These are phyloP conservation scores for Catostylus mosaicus DNA, from an alignment of 30 jellyfish, hydroid and myxozoan species.

Conservation along the genomic window DNA sequence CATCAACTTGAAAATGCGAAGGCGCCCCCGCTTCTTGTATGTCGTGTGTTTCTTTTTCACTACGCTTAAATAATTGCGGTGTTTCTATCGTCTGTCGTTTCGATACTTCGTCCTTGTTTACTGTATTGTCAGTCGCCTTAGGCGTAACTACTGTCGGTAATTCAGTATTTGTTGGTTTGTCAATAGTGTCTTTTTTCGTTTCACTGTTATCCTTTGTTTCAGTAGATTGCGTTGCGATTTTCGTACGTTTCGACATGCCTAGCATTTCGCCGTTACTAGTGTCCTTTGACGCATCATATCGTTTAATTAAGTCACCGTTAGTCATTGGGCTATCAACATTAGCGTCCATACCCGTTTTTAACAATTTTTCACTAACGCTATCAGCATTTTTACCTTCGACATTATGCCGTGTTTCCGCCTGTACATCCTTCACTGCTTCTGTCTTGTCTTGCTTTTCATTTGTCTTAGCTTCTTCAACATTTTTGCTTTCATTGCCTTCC, in stretches of 20 bases:
- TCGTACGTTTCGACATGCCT: conserved; percentile 71
- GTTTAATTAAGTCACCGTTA: conserved; percentile 80
- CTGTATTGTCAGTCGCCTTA: conserved; percentile 13
- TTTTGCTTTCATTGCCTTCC: conserved; percentile 2
- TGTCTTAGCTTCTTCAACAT: conserved; percentile 41
- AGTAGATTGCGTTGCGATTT: conserved; percentile 19
- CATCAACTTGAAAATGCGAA: conserved; percentile 94
- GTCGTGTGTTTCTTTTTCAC: conserved; percentile 84
- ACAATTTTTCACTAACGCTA: conserved; percentile 33
- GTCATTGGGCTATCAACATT: conserved; percentile 91
- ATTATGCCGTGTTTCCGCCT: conserved; percentile 67
- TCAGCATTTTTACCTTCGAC: conserved; percentile 72
- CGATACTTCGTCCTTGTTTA: conserved; percentile 7
- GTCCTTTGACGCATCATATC: conserved; percentile 73
- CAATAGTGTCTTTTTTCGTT: conserved; percentile 30
- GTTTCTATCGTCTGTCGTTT: conserved; percentile 27
- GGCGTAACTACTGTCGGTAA: conserved; percentile 4
- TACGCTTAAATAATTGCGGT: conserved; percentile 44
- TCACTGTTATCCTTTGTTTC: neutral
- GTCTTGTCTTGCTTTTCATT: conserved; percentile 29
- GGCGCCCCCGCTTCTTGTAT: conserved; percentile 98
- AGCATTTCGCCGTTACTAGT: conserved; percentile 87
- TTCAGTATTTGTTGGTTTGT: conserved; percentile 22
- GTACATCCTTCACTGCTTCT: conserved; percentile 24
- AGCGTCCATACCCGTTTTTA: conserved; percentile 87